Percentiles rank a stretch among this genome's conserved stretches.
Evolutionary conservation across 2,888 invertebrate species (phyloP).

Genomic region (Thecophora atra): DNA sequence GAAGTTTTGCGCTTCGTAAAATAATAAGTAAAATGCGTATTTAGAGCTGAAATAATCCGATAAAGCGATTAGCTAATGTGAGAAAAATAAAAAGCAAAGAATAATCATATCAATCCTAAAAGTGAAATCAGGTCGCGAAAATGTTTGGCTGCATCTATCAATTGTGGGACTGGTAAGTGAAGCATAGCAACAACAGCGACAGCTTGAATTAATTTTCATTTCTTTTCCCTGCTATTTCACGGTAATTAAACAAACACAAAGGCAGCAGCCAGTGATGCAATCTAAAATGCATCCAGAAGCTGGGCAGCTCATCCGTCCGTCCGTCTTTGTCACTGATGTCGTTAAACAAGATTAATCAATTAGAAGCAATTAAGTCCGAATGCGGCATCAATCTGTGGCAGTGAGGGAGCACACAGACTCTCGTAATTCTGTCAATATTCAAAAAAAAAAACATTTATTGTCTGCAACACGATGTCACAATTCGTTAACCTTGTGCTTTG

Average conservation of each 20-base stretch:
- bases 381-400: conserved; percentile 36
- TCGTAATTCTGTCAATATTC: not conserved
- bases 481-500: not conserved
- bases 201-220: not conserved
- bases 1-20: conserved; percentile 29
- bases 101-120: conserved; percentile 27
- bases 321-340: not conserved
- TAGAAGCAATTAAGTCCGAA: conserved; percentile 57
- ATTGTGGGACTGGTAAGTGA: conserved; percentile 71
- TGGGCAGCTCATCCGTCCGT: conserved; percentile 10
- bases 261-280: conserved; percentile 1
- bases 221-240: not conserved
- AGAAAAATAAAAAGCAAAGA: conserved; percentile 3
- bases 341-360: conserved; percentile 55
- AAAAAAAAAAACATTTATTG: not conserved
- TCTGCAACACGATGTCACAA: not conserved
- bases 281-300: not conserved
- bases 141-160: conserved; percentile 75
- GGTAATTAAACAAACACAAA: conserved; percentile 1
- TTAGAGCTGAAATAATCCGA: not conserved
- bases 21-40: not conserved
- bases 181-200: conserved; percentile 5
- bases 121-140: conserved; percentile 41
- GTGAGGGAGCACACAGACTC: not conserved
- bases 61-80: too few relatives aligned